Evolutionary conservation across 2,888 invertebrate genomes (phyloP), one percentile per base, ranked within the genome.

Genomic region (Troglohyphantes excavatus): DNA sequence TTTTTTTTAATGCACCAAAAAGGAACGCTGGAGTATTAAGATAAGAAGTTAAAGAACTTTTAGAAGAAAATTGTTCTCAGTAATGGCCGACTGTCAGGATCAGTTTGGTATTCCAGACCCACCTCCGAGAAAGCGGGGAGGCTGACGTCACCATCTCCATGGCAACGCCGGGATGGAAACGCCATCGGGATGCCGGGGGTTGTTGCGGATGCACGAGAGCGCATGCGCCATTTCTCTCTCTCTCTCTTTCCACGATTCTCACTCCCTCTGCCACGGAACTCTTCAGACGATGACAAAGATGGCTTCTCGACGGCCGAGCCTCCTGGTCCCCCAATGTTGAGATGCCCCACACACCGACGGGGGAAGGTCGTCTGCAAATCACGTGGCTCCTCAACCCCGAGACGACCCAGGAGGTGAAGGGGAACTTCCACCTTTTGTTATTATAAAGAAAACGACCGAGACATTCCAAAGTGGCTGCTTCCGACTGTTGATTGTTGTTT

Each of bases 81-180:
- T 53, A 39, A 61, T 61, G 76, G 76, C 21, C 9, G 29, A n/a
- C 19, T 13, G 23, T 33, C 17, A 21, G 17, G 1, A 46, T 27
- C 19, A 46, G 43, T 46, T 29, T 39, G 63, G 63, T 19, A 63
- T 78, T 78, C 26, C 39, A 63, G n/a, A 26, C 46, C n/a, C 17
- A 19, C 9, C 27, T 26, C 67, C 27, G 67, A 39, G 43, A 70
- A 70, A 46, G 67, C 27, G 59, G 17, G 43, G 53, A 53, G 13
- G 5, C 27, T 84, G 84, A 90, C 89, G 89, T 90, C 89, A 90
- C 83, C 23, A 33, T 43, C 72, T 78, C 83, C 84, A 46, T 21
- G 72, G 78, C 23, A 73, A 90, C 84, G 83, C 89, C 83, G 83
- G 89, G 89, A 90, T 90, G 83, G 65, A 63, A 82, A 79, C 86